Percentiles rank a stretch among this genome's conserved stretches.
Conservation (phyloP, 2,797 vertebrate genomes). For the Clarias laeviceps region DNA sequence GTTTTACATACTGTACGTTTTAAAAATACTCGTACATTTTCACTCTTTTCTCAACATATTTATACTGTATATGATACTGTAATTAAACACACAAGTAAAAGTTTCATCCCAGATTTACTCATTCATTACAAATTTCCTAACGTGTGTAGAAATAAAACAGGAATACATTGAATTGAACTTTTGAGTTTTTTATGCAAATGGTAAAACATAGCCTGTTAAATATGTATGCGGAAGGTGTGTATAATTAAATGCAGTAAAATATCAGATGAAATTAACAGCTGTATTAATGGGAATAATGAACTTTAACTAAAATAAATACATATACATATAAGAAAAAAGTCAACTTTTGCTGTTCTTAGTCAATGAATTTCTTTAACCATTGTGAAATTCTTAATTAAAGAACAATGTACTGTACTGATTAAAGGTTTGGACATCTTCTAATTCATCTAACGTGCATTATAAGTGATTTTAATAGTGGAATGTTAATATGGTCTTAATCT, state of each 20-base stretch:
- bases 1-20: neutral
- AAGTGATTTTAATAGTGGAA: slow-evolving; percentile 30
- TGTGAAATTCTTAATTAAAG: neutral
- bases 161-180: neutral
- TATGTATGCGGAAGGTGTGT: neutral
- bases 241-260: neutral
- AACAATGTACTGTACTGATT: no score
- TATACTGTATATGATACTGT: neutral
- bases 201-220: neutral
- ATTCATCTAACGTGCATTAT: neutral
- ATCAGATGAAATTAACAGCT: neutral
- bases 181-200: neutral
- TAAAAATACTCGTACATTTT: neutral
- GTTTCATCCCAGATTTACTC: neutral
- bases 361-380: neutral
- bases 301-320: neutral
- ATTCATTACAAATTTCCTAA: neutral
- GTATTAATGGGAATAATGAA: neutral
- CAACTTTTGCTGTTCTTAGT: no score
- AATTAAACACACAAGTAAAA: neutral
- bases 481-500: slow-evolving; percentile 5
- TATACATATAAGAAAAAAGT: neutral
- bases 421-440: no score
- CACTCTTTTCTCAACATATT: neutral
- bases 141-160: neutral